A percentile compares a stretch with the other conserved stretches of the same genome.
phyloP scores from a whole-genome alignment of 2,888 invertebrate genomes.

The Coenonympha arcania region DNA sequence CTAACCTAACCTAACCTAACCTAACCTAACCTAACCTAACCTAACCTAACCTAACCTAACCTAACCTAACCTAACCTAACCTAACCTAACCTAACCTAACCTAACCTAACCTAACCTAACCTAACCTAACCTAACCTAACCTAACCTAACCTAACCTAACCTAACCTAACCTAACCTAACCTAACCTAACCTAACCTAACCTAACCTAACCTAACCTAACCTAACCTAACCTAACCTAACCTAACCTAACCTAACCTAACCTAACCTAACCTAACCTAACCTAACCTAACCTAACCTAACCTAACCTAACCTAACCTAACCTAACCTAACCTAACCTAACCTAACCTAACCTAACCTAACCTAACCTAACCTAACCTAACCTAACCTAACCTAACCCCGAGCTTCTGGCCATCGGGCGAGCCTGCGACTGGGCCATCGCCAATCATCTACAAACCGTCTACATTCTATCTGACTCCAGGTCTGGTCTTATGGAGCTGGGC shows the following conservation, averaged over 20 bases:
- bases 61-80: constrained; percentile 21
- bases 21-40: constrained; percentile 20
- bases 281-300: constrained; percentile 21
- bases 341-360: constrained; percentile 17
- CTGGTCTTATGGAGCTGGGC: too few relatives aligned
- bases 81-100: constrained; percentile 19
- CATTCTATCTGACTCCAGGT: too few relatives aligned
- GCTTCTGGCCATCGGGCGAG: too few relatives aligned
- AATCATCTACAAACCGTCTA: too few relatives aligned
- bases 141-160: background rate
- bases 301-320: constrained; percentile 19
- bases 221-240: constrained; percentile 23
- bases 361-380: constrained; percentile 19
- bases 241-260: constrained; percentile 23
- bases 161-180: constrained; percentile 19
- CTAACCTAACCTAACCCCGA: constrained; percentile 22
- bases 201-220: constrained; percentile 23
- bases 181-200: constrained; percentile 21
- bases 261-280: constrained; percentile 22
- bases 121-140: constrained; percentile 4
- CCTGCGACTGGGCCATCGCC: too few relatives aligned
- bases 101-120: constrained; percentile 14
- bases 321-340: constrained; percentile 22
- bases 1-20: constrained; percentile 18
- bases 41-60: constrained; percentile 21